A percentile compares a stretch with the other conserved stretches of the same genome.
Evolutionary conservation across 1,140 invertebrate species (phyloP).

Genomic region (Penaeus vannamei): DNA sequence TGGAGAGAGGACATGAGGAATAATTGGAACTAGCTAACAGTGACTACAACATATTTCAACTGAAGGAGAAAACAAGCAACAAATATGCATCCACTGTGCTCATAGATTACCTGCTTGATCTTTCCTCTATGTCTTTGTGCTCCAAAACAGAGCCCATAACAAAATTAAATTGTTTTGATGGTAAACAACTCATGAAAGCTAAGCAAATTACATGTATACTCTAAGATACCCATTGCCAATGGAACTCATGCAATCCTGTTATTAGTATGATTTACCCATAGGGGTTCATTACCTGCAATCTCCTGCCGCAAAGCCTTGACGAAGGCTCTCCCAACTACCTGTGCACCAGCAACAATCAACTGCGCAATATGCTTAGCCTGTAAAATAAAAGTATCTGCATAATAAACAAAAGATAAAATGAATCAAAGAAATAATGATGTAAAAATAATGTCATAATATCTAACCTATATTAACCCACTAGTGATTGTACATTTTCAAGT

Average conservation of each 20-base stretch:
- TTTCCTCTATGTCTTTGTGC: too few relatives aligned
- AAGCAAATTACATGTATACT: conserved; percentile 12
- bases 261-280: background rate
- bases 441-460: background rate
- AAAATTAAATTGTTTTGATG: background rate
- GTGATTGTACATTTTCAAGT: too few relatives aligned
- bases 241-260: background rate
- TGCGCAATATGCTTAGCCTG: conserved; percentile 94
- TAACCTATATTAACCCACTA: too few relatives aligned
- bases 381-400: conserved; percentile 59
- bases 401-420: background rate
- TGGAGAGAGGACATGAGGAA: too few relatives aligned
- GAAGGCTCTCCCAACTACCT: conserved; percentile 92
- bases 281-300: conserved; percentile 69
- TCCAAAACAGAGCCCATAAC: background rate
- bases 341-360: conserved; percentile 89
- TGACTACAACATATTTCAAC: too few relatives aligned
- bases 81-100: too few relatives aligned
- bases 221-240: background rate
- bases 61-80: too few relatives aligned
- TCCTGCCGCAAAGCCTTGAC: conserved; percentile 87
- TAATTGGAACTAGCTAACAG: too few relatives aligned
- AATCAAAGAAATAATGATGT: background rate
- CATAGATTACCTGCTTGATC: too few relatives aligned
- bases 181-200: too few relatives aligned